Evolutionary conservation across 2,888 invertebrate species (phyloP).

Genomic region (Sinhomidia bicolor): DNA sequence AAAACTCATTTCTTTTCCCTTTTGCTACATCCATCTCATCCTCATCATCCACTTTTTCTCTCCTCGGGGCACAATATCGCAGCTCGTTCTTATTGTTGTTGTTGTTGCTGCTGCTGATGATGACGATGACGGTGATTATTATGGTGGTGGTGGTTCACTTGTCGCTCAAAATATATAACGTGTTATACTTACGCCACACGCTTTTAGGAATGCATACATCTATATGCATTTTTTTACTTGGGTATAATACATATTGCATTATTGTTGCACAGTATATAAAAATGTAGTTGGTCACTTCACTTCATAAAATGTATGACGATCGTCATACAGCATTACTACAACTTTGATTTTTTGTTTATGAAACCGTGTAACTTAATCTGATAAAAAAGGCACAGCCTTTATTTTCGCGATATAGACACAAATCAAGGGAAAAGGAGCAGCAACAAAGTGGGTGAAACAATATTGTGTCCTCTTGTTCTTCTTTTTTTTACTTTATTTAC

Average conservation of each 20-base stretch:
- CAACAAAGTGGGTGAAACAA: conserved; percentile 15
- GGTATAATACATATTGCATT: too few species aligned
- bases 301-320: too few species aligned
- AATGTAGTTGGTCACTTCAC: background rate
- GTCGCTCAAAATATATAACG: background rate
- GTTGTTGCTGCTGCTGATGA: background rate
- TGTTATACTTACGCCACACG: background rate
- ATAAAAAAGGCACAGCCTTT: background rate
- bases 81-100: background rate
- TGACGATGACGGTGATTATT: background rate
- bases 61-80: background rate
- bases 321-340: background rate
- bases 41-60: background rate
- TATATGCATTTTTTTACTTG: too few species aligned
- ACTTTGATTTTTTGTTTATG: background rate
- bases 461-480: background rate
- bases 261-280: too few species aligned
- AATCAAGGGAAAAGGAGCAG: conserved; percentile 24
- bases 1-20: too few species aligned
- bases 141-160: background rate
- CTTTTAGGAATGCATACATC: background rate
- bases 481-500: background rate
- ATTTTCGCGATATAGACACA: conserved; percentile 26
- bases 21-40: background rate
- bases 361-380: conserved; percentile 38